Evolutionary conservation across 2,113 vertebrate genomes (phyloP), one percentile per base, ranked within the genome.

Genomic region (Colossoma macropomum): DNA sequence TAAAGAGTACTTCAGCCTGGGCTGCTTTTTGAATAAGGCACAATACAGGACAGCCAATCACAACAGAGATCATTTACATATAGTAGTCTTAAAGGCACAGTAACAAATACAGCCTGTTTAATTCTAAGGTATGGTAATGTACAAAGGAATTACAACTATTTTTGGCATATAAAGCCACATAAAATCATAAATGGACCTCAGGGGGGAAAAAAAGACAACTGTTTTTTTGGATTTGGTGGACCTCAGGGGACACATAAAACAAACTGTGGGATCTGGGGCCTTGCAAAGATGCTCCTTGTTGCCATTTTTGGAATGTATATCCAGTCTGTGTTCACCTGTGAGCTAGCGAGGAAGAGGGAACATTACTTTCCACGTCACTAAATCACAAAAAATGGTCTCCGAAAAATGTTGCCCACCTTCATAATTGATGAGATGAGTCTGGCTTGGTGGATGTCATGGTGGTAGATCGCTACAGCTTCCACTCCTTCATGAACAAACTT

Each of bases 401-500:
- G 62, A 81, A 79, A 88, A 85, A 80, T 85, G 76, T 83, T 80
- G 52, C 59, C 80, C 48, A 50, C 77, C 82, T 88, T 69, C 78
- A 88, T 87, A 88, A 84, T 89, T 87, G 78, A 89, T 86, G 50
- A 85, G 72, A 32, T 60, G 23, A 85, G 77, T 65, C 21, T 54
- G 80, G 77, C 72, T 56, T 52, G 72, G 74, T 80, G 83, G 77
- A 83, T 66, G 60, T 85, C 69, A 62, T 32, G 25, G 54, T 59
- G 25, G 59, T 65, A 74, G 73, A 81, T 41, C 74, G 69, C 60
- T 84, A 74, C 78, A 84, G 62, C 60, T 76, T 34, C 45, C 75
- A 50, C 52, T 70, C 32, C 76, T 66, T 63, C 63, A 75, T 75
- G 62, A 80, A 50, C 76, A 81, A 85, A 78, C 79, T 82, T 76